A percentile compares a stretch with the other conserved stretches of the same genome.
Conservation (phyloP, 2,113 vertebrate species). For the Burhinus bistriatus region DNA sequence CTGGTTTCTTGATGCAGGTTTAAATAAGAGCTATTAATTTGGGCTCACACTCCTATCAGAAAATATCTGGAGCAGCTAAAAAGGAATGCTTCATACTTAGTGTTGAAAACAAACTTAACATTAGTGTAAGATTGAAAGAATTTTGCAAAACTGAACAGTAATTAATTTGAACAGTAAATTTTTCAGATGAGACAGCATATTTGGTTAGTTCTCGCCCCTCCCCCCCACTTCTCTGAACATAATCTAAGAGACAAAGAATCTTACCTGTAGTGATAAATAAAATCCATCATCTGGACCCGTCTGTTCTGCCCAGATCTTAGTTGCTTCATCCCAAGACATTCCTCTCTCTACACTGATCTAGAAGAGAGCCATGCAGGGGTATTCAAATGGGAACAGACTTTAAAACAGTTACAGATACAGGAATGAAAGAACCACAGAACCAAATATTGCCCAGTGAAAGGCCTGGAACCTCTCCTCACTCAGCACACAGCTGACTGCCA, state of each 20-base stretch:
- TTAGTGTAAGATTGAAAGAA: background rate
- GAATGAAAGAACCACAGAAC: background rate
- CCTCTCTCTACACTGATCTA: conserved; percentile 96
- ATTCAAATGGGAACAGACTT: background rate
- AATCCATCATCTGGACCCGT: conserved; percentile 94
- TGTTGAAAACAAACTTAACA: background rate
- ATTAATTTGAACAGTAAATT: background rate
- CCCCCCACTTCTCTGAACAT: background rate
- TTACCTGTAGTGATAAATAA: conserved; percentile 88
- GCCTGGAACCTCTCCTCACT: background rate
- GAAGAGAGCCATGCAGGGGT: background rate
- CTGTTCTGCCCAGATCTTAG: conserved; percentile 93
- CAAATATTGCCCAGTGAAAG: background rate
- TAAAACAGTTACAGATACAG: background rate
- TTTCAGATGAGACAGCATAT: background rate
- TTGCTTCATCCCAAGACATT: conserved; percentile 98
- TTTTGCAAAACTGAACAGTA: background rate
- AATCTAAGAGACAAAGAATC: background rate
- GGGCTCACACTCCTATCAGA: background rate
- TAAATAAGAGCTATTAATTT: background rate
- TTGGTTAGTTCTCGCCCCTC: background rate
- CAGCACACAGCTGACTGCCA: background rate
- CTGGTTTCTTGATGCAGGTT: background rate
- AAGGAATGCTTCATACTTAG: background rate
- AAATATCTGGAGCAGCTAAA: background rate